Percentiles rank a stretch among this genome's conserved stretches.
Conservation (phyloP, 2,888 invertebrate genomes). For the Hirtodrosophila alboralis region DNA sequence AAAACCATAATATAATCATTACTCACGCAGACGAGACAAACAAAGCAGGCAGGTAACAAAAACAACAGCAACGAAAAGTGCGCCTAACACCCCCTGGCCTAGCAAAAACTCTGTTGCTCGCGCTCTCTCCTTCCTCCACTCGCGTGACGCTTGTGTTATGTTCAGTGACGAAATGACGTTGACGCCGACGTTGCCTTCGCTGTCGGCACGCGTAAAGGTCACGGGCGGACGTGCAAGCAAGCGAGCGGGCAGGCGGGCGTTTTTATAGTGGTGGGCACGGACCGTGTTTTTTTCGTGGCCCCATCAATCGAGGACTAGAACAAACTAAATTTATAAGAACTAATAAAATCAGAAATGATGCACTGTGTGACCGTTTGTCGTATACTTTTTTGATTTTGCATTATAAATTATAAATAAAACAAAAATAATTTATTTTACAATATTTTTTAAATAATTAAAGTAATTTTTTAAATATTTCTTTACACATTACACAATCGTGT, state of each 20-base stretch:
- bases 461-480: too few relatives aligned
- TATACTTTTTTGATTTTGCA: too few relatives aligned
- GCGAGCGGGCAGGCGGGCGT: slow-evolving; percentile 6
- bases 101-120: slow-evolving; percentile 2
- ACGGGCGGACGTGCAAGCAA: slow-evolving; percentile 27
- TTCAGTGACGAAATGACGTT: slow-evolving; percentile 57
- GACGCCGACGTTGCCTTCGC: slow-evolving; percentile 16
- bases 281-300: too few relatives aligned
- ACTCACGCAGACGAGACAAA: slow-evolving; percentile 44
- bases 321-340: too few relatives aligned
- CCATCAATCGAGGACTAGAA: too few relatives aligned
- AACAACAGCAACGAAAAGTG: slow-evolving; percentile 11
- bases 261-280: too few relatives aligned
- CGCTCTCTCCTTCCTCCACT: slow-evolving; percentile 17
- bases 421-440: too few relatives aligned
- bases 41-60: slow-evolving; percentile 6
- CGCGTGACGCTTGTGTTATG: slow-evolving; percentile 21
- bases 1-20: slow-evolving; percentile 44
- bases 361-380: too few relatives aligned
- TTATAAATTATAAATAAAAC: too few relatives aligned
- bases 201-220: slow-evolving; percentile 51
- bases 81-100: slow-evolving; percentile 28
- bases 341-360: too few relatives aligned
- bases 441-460: too few relatives aligned
- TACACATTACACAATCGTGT: too few relatives aligned